phyloP scores from a whole-genome alignment of 2,888 invertebrate genomes.

The Drosophila suboccidentalis region DNA sequence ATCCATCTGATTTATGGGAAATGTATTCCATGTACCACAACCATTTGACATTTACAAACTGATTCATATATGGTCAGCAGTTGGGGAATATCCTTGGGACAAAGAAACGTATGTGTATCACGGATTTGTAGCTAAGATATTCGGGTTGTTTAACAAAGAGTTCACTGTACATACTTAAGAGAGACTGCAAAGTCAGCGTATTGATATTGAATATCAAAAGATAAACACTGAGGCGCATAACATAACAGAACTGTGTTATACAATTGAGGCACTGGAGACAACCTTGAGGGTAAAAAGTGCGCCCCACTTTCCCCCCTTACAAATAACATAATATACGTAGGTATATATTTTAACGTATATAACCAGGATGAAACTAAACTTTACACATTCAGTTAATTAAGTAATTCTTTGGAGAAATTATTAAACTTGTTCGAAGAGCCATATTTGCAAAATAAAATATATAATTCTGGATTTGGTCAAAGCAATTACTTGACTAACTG shows the following conservation, averaged over 20 bases:
- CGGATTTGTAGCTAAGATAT: not conserved
- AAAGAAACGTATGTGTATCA: not conserved
- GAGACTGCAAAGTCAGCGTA: constrained; percentile 34
- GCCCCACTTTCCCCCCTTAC: not conserved
- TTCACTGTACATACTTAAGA: constrained; percentile 35
- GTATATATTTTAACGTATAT: constrained; percentile 11
- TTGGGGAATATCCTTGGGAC: not conserved
- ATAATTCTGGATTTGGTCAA: too few species aligned
- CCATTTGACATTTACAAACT: not conserved
- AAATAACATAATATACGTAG: constrained; percentile 2
- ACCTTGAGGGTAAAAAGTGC: constrained; percentile 52
- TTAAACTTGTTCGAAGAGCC: not conserved
- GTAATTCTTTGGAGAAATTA: too few species aligned
- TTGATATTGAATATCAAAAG: constrained; percentile 59
- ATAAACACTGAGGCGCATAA: constrained; percentile 47
- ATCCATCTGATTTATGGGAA: constrained; percentile 3
- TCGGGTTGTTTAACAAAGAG: not conserved
- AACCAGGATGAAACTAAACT: constrained; percentile 20
- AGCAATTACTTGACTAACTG: not conserved
- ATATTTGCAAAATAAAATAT: too few species aligned
- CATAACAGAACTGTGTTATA: constrained; percentile 57
- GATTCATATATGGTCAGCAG: not conserved
- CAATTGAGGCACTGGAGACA: constrained; percentile 60
- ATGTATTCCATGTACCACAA: constrained; percentile 1
- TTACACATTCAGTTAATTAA: not conserved